A percentile compares a stretch with the other conserved stretches of the same genome.
Evolutionary conservation across 2,888 invertebrate species (phyloP).

Genomic region (Drosophila rubida): DNA sequence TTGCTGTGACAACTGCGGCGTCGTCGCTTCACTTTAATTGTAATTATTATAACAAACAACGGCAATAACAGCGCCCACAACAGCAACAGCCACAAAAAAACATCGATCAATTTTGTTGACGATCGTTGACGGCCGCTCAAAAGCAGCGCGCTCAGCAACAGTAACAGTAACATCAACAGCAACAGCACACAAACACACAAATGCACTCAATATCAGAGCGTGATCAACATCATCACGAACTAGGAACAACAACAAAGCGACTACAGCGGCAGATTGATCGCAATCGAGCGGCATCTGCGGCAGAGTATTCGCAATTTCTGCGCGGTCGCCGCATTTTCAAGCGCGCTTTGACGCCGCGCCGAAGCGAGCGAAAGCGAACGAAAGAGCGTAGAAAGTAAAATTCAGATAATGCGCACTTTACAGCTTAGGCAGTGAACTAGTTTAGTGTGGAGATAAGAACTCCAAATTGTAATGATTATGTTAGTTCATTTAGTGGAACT

Average conservation of each 20-base stretch:
- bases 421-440: too few species aligned
- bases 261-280: constrained; percentile 33
- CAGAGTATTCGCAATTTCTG: constrained; percentile 8
- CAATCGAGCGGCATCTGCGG: constrained; percentile 32
- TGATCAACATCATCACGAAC: constrained; percentile 44
- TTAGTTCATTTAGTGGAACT: too few species aligned
- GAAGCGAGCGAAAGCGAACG: too few species aligned
- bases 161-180: not conserved
- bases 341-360: constrained; percentile 3
- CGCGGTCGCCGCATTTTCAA: constrained; percentile 4
- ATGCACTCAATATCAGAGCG: constrained; percentile 56
- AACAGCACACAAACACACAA: constrained; percentile 25
- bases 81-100: constrained; percentile 9
- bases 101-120: constrained; percentile 43
- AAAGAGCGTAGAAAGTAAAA: not conserved
- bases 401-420: too few species aligned
- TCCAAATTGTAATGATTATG: too few species aligned
- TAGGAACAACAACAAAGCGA: constrained; percentile 7
- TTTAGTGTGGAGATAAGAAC: too few species aligned
- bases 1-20: constrained; percentile 45
- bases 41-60: constrained; percentile 51
- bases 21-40: constrained; percentile 51
- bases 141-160: constrained; percentile 4
- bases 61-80: constrained; percentile 22
- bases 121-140: constrained; percentile 48